Conservation (phyloP, 2,113 vertebrate species). For the Pseudorhombus dupliciocellatus region DNA sequence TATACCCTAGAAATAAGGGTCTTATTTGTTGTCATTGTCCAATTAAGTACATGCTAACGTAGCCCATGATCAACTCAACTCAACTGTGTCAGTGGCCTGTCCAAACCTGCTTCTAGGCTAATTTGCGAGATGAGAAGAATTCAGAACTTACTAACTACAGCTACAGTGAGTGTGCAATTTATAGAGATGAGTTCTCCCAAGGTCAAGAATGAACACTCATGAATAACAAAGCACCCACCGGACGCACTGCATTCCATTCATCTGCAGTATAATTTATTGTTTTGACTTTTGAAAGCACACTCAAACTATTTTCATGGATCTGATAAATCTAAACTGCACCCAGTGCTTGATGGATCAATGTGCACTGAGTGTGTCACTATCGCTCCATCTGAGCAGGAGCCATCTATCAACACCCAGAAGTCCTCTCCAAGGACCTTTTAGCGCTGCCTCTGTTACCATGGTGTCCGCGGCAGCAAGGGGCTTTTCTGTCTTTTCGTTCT, state of each 20-base stretch:
- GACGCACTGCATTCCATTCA: background rate
- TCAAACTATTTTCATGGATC: background rate
- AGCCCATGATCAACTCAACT: no score
- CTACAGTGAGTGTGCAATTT: no score
- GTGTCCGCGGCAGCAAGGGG: constrained; percentile 12
- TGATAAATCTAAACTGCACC: background rate
- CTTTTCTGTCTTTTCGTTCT: background rate
- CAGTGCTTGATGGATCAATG: constrained; percentile 23
- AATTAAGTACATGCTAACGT: no score
- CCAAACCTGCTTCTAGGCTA: no score
- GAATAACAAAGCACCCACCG: background rate
- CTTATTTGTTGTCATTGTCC: no score
- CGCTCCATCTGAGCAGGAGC: constrained; percentile 22
- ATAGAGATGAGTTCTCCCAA: no score
- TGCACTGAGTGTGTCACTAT: constrained; percentile 25
- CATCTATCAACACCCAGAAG: constrained; percentile 38
- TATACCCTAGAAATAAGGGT: no score
- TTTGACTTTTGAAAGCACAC: background rate
- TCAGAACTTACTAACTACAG: no score
- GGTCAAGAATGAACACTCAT: background rate
- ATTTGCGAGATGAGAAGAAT: no score
- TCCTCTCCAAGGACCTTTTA: constrained; percentile 29
- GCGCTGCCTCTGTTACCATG: constrained; percentile 39
- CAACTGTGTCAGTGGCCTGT: no score
- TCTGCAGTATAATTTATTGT: background rate